Conservation (phyloP, 2,113 vertebrate species). For the Garra rufa region DNA sequence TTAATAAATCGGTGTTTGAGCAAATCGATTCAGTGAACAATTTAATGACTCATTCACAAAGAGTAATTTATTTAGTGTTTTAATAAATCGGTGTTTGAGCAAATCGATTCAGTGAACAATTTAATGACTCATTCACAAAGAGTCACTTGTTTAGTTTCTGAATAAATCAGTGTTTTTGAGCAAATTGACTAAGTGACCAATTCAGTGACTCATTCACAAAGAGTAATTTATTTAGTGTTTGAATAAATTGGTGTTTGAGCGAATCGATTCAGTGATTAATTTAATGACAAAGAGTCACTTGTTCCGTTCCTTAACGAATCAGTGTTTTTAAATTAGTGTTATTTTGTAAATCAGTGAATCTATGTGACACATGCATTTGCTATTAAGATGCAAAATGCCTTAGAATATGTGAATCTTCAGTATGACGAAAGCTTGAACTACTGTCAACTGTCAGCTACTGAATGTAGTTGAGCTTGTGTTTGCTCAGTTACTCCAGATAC, state of each 20-base stretch:
- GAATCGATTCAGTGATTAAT: neutral
- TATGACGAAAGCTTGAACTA: neutral
- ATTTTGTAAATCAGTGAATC: too few species aligned
- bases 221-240: neutral
- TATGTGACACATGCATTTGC: neutral
- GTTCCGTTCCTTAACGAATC: neutral
- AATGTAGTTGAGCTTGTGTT: neutral
- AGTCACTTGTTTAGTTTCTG: too few species aligned
- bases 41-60: too few species aligned
- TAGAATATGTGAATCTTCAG: neutral
- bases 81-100: too few species aligned
- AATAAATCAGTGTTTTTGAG: neutral
- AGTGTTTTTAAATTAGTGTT: neutral
- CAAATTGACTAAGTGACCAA: neutral
- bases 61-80: too few species aligned
- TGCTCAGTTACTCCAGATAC: neutral
- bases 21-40: too few species aligned
- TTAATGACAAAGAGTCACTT: neutral
- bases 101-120: too few species aligned
- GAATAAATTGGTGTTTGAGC: too few species aligned
- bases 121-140: too few species aligned
- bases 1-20: too few species aligned
- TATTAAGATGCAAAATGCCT: neutral
- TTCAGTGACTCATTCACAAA: neutral
- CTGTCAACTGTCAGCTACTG: neutral